Evolutionary conservation across 2,888 invertebrate species (phyloP), one percentile per base, ranked within the genome.

Genomic region (Selenia dentaria): DNA sequence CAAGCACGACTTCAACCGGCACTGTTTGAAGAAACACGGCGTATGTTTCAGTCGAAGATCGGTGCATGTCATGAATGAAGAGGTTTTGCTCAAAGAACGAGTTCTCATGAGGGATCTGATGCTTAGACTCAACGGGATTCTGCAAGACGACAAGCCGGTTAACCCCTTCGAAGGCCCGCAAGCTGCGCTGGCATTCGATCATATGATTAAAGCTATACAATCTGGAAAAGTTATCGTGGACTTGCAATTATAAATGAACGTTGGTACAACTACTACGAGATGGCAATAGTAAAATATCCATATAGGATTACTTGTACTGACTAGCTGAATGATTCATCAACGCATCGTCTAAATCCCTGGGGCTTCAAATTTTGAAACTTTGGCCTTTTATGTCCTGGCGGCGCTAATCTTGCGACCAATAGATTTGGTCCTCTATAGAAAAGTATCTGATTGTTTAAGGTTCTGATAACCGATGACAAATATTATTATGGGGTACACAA

Each of bases 11-110:
- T 86, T 86, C 54, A 83, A 79, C 38, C 65, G 80, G 1, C 86
- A 87, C 46, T 87, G 86, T 57, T 62, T 83, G 1, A 87, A 85
- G 39, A 86, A 82, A 48, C 86, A 87, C 40, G 85, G 84, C 1
- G 68, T 86, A 1, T 75, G 79, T 41, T 52, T 86, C 6, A 79
- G 83, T 53, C 64, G 74, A 27, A 68, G 86, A 56, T 47, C 65
- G 0, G 70, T 86, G 1, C 40, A 57, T 25, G 64, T 83, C 1
- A 76, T 87, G 84, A 85, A 82, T 34, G 79, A 80, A 49, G 76
- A 83, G 54, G 77, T 82, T 0, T 59, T 86, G 44, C 51, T 57
- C 6, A 62, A 60, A 36, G 87, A 86, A 51, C 67, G 70, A 33
- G 54, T 58, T 10, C 57, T 83, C 1, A 79, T 81, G 76, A 72